Percentiles rank a stretch among this genome's conserved stretches.
Evolutionary conservation across 2,888 invertebrate species (phyloP).

Genomic region (Drosophila ezoana): DNA sequence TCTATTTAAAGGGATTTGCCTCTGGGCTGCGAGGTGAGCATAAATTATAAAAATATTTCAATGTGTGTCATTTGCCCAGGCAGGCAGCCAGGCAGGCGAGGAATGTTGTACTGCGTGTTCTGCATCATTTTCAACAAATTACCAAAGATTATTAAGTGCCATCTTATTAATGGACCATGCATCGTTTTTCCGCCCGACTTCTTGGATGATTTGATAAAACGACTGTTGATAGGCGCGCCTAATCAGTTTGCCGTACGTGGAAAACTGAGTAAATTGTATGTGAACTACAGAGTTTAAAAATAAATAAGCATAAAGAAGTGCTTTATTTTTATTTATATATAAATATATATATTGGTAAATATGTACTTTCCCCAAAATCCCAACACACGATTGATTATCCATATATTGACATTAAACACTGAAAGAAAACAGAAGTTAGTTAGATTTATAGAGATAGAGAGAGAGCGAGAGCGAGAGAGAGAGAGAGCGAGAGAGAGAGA

Average conservation of each 20-base stretch:
- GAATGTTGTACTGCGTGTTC: constrained; percentile 66
- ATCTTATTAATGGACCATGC: constrained; percentile 59
- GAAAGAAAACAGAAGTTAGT: too few species aligned
- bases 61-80: constrained; percentile 71
- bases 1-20: constrained; percentile 57
- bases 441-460: too few species aligned
- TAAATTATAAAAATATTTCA: constrained; percentile 76
- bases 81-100: constrained; percentile 68
- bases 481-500: too few species aligned
- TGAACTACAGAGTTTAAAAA: not conserved
- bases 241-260: constrained; percentile 12
- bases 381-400: too few species aligned
- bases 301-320: not conserved
- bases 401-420: too few species aligned
- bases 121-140: constrained; percentile 70
- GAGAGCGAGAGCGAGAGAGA: too few species aligned
- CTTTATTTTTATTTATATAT: not conserved
- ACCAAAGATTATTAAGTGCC: constrained; percentile 62
- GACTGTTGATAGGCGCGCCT: constrained; percentile 42
- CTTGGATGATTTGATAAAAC: constrained; percentile 38
- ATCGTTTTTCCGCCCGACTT: constrained; percentile 19
- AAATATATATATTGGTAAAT: not conserved
- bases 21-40: constrained; percentile 60
- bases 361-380: too few species aligned
- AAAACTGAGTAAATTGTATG: not conserved